Conservation (phyloP, 2,888 invertebrate genomes). For the Falcaria lacertinaria region DNA sequence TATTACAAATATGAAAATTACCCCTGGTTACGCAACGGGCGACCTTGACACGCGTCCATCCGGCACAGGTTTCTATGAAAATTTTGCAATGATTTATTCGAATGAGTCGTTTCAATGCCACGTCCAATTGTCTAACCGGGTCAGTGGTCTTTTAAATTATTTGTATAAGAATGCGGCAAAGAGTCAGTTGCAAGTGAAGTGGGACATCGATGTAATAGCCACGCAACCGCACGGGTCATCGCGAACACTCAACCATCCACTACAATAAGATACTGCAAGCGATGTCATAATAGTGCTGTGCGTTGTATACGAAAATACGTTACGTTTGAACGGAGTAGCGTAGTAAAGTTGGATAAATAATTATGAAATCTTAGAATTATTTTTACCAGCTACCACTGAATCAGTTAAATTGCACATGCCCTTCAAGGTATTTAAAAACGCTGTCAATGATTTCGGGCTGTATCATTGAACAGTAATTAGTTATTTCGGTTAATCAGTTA, state of each 20-base stretch:
- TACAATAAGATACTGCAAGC: slow-evolving; percentile 5
- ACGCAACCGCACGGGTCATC: slow-evolving; percentile 46
- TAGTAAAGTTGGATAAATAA: too few relatives aligned
- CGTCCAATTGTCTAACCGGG: slow-evolving; percentile 37
- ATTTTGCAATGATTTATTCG: slow-evolving; percentile 42
- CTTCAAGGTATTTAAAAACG: too few relatives aligned
- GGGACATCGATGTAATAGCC: slow-evolving; percentile 52
- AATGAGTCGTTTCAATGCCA: slow-evolving; percentile 55
- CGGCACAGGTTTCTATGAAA: slow-evolving; percentile 38
- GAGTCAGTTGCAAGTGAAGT: slow-evolving; percentile 33
- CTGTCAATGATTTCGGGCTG: too few relatives aligned
- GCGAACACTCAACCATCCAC: slow-evolving; percentile 23
- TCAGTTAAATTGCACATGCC: too few relatives aligned
- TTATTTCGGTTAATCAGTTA: too few relatives aligned
- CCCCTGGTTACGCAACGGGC: not conserved
- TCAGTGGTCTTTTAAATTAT: slow-evolving; percentile 28
- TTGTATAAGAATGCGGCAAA: slow-evolving; percentile 23
- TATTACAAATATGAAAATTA: not conserved
- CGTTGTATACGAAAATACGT: not conserved
- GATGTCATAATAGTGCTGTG: not conserved
- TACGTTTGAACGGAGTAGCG: not conserved
- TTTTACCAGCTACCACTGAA: too few relatives aligned
- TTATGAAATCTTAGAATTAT: too few relatives aligned
- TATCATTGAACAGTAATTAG: too few relatives aligned
- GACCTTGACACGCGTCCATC: slow-evolving; percentile 53